A percentile compares a stretch with the other conserved stretches of the same genome.
These are phyloP conservation scores for Drosophila barbarae DNA, from an alignment of 2,888 invertebrate species.

Conservation along the genomic window DNA sequence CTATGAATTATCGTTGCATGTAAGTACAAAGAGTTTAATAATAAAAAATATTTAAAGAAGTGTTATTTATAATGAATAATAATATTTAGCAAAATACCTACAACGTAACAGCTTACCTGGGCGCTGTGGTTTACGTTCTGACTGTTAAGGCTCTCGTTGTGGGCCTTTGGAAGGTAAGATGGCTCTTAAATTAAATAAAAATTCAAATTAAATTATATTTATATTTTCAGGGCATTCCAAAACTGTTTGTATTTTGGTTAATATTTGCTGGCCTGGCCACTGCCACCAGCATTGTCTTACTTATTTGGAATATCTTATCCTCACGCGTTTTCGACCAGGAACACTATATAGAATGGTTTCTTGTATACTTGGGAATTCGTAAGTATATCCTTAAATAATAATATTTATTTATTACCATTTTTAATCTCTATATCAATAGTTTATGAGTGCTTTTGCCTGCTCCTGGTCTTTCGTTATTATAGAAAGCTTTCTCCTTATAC, in stretches of 20 bases:
- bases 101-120: constrained; percentile 23
- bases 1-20: constrained; percentile 6
- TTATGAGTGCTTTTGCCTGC: constrained; percentile 44
- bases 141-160: constrained; percentile 36
- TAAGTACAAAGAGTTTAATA: background rate
- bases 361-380: constrained; percentile 12
- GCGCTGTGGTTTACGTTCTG: constrained; percentile 40
- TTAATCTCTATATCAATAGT: constrained; percentile 23
- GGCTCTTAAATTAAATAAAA: too few relatives aligned
- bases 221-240: background rate
- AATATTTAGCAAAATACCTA: constrained; percentile 26
- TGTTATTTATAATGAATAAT: background rate
- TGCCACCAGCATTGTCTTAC: background rate
- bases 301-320: background rate
- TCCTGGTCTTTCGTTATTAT: constrained; percentile 46
- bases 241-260: constrained; percentile 14
- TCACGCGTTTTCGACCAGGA: background rate
- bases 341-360: background rate
- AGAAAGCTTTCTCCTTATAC: constrained; percentile 2
- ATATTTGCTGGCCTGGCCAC: constrained; percentile 12
- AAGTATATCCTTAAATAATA: background rate
- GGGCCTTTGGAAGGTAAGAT: constrained; percentile 49
- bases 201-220: background rate
- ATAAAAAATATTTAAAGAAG: background rate
- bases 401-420: background rate